Evolutionary conservation across 2,113 vertebrate species (phyloP), one percentile per base, ranked within the genome.

Genomic region (Rana temporaria): DNA sequence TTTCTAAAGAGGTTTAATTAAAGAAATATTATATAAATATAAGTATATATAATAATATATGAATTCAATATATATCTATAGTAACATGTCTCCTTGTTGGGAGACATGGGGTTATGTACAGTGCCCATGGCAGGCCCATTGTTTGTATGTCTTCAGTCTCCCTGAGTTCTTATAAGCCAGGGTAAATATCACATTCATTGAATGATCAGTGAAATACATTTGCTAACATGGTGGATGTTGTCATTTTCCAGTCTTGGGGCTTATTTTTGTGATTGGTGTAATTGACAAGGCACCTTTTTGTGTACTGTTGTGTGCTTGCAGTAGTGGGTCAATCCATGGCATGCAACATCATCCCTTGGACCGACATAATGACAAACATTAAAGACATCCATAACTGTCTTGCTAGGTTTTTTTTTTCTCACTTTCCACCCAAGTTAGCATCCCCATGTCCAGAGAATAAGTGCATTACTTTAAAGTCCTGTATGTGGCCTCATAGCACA

Each of bases 241-340:
- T 80, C 56, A 48, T 60, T 80, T 59, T 71, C 56, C n/a, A 80
- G 32, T 52, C 62, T 70, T 80, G 32, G 55, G 66, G 56, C 32
- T 67, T 70, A 60, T 14, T 38, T 69, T 70, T 70, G 78, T 80
- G 56, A 71, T 80, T 80, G 55, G 66, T 62, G 66, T 62, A 60
- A 24, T 70, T 69, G 77, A 66, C 24, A 32, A 24, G 53, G 48
- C 63, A 26, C 78, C 34, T 48, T 69, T 70, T 42, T 80, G 71
- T 73, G 78, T 80, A 55, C 70, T 59, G 55, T 79, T 80, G 66
- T 78, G 53, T 80, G 78, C 32, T 75, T 62, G 72, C 72, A 62
- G 42, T 60, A 32, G 78, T 80, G 78, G 30, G 65, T 62, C 30
- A 70, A 26, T 34, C 70, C 55, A 80, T 70, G 20, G 78, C 78